phyloP scores from a whole-genome alignment of 2,797 vertebrate genomes.

The Babyrousa celebensis region DNA sequence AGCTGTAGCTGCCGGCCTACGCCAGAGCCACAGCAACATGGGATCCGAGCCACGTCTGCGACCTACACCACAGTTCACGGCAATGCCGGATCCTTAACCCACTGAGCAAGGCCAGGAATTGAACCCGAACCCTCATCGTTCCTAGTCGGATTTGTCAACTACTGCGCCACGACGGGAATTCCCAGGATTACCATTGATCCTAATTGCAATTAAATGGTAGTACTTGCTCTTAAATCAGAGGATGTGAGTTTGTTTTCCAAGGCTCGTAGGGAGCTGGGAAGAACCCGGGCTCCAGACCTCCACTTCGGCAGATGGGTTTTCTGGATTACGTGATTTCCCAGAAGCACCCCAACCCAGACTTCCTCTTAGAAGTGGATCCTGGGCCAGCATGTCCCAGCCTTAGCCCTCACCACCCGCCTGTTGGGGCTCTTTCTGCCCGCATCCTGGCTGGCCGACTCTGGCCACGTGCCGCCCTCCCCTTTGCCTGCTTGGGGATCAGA shows the following conservation, averaged over 20 bases:
- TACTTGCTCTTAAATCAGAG: not conserved
- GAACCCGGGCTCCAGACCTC: not conserved
- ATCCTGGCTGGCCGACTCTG: conserved; percentile 84
- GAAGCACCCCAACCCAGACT: not conserved
- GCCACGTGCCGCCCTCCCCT: conserved; percentile 82
- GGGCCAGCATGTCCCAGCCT: not conserved
- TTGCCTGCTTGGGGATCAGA: conserved; percentile 74
- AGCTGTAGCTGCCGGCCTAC: too few relatives aligned
- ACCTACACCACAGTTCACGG: too few relatives aligned
- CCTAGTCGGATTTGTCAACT: too few relatives aligned
- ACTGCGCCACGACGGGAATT: too few relatives aligned
- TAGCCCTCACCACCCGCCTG: not conserved
- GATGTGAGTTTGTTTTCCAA: not conserved
- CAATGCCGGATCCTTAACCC: too few relatives aligned
- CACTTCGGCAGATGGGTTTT: conserved; percentile 54
- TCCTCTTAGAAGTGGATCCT: not conserved
- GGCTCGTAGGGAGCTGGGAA: not conserved
- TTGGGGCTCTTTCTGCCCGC: not conserved
- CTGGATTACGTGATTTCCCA: conserved; percentile 76
- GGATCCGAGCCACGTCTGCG: too few relatives aligned
- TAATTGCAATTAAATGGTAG: not conserved
- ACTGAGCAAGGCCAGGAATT: too few relatives aligned
- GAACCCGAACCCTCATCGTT: too few relatives aligned
- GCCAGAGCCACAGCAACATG: too few relatives aligned
- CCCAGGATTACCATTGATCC: not conserved